Evolutionary conservation across 1,140 invertebrate species (phyloP), one percentile per base, ranked within the genome.

Genomic region (Thalassaphorura encarpata): DNA sequence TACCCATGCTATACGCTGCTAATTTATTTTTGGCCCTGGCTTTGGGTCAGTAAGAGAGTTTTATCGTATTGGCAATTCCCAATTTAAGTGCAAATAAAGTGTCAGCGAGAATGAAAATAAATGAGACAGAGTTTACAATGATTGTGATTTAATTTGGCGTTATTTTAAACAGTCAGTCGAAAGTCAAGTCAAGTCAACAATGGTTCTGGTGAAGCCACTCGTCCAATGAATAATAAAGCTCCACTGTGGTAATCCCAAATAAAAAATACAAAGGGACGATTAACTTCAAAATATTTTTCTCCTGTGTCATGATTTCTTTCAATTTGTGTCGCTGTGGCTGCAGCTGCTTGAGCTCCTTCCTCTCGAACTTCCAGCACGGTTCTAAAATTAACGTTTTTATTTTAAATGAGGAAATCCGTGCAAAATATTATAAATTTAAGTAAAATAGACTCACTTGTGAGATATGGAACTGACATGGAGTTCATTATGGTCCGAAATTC

Each of bases 231-330:
- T 4, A 73, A 51, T 18, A 72, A 58, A 48, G 66, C 69, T 43
- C 69, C 69, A 39, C 59, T 69, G 42, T 66, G 65, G 56, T 72
- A 69, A 56, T 73, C 72, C 70, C 71, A 71, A 40, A 73, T 67
- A 52, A 73, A 68, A 58, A 72, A 72, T n/a, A 73, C 41, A 54
- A 73, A 73, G 1, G 72, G 70, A 47, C 71, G 70, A 56, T 73
- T 69, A 26, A 72, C 70, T 62, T 72, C 70, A 61, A 72, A 72
- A 52, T 68, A 71, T 48, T 69, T 68, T 43, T 69, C 69, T 15
- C 67, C 42, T 53, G 45, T 40, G 61, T 52, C 46, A 19, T 48
- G 46, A 4, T 5, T 48, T 19, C 46, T 19, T 47, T 70, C 64
- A 4, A 68, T 56, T 18, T 61, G 61, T 2, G 66, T 46, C 2